Evolutionary conservation across 2,888 invertebrate genomes (phyloP).

Genomic region (Gari tellinella): DNA sequence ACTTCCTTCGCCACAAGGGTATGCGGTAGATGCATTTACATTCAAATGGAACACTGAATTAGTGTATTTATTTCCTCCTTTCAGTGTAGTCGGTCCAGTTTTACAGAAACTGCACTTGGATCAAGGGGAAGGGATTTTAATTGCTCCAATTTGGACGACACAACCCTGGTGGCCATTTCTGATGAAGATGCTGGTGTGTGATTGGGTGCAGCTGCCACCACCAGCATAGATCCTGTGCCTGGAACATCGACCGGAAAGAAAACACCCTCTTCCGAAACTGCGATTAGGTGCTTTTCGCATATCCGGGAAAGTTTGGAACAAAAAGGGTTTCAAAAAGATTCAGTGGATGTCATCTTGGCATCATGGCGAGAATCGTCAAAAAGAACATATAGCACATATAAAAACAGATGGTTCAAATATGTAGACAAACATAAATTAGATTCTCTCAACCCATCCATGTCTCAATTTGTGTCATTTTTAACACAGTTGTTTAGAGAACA

Average conservation of each 20-base stretch:
- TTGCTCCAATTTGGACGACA: conserved; percentile 33
- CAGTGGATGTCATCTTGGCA: conserved; percentile 13
- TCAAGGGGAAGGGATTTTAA: conserved; percentile 14
- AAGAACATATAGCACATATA: conserved; percentile 9
- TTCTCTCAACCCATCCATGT: conserved; percentile 2
- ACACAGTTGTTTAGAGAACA: conserved; percentile 9
- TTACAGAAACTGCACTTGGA: conserved; percentile 26
- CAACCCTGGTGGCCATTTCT: conserved; percentile 32
- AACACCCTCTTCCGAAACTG: conserved; percentile 21
- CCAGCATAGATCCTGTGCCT: conserved; percentile 6
- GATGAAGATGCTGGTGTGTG: neutral
- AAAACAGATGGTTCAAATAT: conserved; percentile 25
- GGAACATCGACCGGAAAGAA: conserved; percentile 9
- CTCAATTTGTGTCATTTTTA: conserved; percentile 14
- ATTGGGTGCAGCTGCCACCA: neutral
- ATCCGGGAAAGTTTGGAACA: conserved; percentile 14
- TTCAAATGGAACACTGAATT: conserved; percentile 9
- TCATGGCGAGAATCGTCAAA: conserved; percentile 23
- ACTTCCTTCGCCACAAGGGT: no score
- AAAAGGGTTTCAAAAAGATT: neutral
- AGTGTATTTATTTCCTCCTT: conserved; percentile 34
- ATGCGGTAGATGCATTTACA: no score
- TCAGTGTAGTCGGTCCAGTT: conserved; percentile 14
- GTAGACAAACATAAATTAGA: conserved; percentile 1
- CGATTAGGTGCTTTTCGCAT: conserved; percentile 28